Percentiles rank a stretch among this genome's conserved stretches.
Evolutionary conservation across 1,140 invertebrate species (phyloP).

Genomic region (Rhopalosiphum maidis): DNA sequence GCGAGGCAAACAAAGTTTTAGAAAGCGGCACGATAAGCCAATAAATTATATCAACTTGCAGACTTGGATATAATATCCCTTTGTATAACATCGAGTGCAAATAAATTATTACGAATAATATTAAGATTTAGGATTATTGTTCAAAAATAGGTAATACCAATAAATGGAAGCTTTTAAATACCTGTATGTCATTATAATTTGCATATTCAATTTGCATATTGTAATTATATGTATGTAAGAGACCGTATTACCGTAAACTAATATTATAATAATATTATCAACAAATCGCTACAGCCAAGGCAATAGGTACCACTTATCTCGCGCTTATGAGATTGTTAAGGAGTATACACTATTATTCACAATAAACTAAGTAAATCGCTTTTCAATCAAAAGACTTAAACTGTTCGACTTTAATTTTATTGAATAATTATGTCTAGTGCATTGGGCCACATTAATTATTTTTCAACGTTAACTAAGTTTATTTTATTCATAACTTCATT

Average conservation of each 20-base stretch:
- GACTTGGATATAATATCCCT: neutral
- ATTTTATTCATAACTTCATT: no score
- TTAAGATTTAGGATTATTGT: neutral
- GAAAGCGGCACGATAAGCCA: neutral
- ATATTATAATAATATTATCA: neutral
- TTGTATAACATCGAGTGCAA: neutral
- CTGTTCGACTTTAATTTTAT: no score
- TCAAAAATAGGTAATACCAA: neutral
- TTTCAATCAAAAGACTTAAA: neutral
- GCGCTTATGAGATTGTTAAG: neutral
- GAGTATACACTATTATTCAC: no score
- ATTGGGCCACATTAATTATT: no score
- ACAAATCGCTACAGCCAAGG: neutral
- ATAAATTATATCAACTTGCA: neutral
- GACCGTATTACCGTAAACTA: neutral
- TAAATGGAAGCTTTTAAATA: neutral
- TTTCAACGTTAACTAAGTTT: no score
- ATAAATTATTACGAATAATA: neutral
- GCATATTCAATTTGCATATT: neutral
- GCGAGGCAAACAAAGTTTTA: neutral
- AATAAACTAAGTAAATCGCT: neutral
- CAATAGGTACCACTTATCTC: neutral
- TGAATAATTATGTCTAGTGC: no score
- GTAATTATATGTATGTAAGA: neutral
- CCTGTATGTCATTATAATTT: neutral